phyloP scores from a whole-genome alignment of 1,140 invertebrate species.

The Lethocerus indicus region DNA sequence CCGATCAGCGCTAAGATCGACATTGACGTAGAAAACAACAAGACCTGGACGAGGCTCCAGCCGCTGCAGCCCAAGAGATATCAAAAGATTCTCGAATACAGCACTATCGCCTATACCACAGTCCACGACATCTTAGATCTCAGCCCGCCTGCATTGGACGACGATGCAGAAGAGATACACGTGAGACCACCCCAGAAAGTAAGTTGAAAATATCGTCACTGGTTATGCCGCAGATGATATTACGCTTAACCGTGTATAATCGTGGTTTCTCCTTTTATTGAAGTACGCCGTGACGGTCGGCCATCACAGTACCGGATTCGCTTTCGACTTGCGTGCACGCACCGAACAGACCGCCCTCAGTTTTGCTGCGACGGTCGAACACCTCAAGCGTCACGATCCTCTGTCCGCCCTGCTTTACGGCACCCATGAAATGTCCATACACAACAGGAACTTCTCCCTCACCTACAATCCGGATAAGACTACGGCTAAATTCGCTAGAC shows the following conservation, averaged over 20 bases:
- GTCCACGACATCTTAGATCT: conserved; percentile 32
- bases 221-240: neutral
- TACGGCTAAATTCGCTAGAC: conserved; percentile 14
- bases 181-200: conserved; percentile 20
- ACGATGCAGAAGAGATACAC: conserved; percentile 24
- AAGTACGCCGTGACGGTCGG: conserved; percentile 14
- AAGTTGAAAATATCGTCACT: neutral
- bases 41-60: conserved; percentile 27
- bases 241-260: neutral
- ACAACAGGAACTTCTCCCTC: conserved; percentile 11
- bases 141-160: conserved; percentile 24
- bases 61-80: conserved; percentile 29
- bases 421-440: conserved; percentile 13
- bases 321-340: conserved; percentile 29
- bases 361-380: conserved; percentile 16
- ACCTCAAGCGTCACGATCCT: conserved; percentile 17
- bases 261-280: neutral
- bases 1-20: conserved; percentile 28
- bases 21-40: conserved; percentile 26
- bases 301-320: conserved; percentile 23
- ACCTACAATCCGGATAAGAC: conserved; percentile 18
- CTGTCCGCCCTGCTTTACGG: conserved; percentile 17
- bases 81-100: conserved; percentile 32
- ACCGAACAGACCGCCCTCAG: conserved; percentile 25
- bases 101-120: conserved; percentile 36